Percentiles rank a stretch among this genome's conserved stretches.
phyloP scores from a whole-genome alignment of 2,888 invertebrate species.

The Cantharis flavilabris region DNA sequence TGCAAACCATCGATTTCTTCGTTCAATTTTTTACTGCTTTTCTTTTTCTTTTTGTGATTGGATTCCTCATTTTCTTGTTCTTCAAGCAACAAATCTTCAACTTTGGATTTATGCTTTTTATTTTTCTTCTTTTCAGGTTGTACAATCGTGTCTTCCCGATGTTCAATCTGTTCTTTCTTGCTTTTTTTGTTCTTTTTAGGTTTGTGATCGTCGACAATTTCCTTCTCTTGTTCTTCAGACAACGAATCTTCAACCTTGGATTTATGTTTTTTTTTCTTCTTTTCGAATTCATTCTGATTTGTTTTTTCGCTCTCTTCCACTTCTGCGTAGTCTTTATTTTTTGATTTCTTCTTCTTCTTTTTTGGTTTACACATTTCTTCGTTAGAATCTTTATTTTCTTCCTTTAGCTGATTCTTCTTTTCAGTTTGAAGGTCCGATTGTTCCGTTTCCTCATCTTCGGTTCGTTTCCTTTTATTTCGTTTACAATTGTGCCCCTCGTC shows the following conservation, averaged over 20 bases:
- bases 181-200: no score
- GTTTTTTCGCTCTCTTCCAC: neutral
- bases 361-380: no score
- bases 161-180: neutral
- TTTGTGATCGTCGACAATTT: no score
- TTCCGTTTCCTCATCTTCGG: no score
- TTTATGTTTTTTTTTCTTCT: neutral
- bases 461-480: neutral
- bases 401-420: neutral
- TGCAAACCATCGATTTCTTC: no score
- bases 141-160: neutral
- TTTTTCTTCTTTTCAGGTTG: neutral
- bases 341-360: no score
- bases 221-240: no score
- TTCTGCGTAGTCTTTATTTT: no score
- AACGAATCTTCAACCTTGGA: no score
- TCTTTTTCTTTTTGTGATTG: no score
- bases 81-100: no score
- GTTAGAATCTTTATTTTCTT: slow-evolving; percentile 2
- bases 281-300: neutral
- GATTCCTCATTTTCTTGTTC: no score
- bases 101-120: neutral
- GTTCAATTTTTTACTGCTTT: neutral
- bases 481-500: neutral
- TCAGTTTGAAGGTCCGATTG: neutral